Conservation (phyloP, 2,113 vertebrate species). For the Rattus rattus region DNA sequence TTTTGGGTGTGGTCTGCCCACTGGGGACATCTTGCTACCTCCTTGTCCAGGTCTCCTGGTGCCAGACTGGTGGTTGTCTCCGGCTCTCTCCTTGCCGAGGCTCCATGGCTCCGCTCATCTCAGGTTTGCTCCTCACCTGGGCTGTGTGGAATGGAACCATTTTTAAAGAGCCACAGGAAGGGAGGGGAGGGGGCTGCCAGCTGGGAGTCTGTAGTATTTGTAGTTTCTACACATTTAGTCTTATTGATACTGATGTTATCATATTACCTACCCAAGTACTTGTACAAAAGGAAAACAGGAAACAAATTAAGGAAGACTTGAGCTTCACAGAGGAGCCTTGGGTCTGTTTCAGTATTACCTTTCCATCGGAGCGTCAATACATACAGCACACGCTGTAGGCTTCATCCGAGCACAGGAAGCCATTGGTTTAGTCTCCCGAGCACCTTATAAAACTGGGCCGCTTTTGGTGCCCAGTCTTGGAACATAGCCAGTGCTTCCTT, state of each 20-base stretch:
- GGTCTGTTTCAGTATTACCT: background rate
- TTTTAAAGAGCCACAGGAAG: slow-evolving; percentile 33
- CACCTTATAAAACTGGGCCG: background rate
- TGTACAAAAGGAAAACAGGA: background rate
- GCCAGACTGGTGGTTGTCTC: background rate
- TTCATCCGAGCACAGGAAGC: background rate
- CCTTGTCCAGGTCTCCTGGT: too few species aligned
- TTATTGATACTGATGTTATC: background rate
- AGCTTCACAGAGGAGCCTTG: background rate
- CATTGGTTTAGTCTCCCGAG: background rate
- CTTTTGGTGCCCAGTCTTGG: background rate
- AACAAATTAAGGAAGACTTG: background rate
- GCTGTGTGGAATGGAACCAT: background rate
- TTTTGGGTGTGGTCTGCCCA: background rate
- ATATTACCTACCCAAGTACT: background rate
- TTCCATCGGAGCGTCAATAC: background rate
- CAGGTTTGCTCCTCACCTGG: background rate
- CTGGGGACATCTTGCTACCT: too few species aligned
- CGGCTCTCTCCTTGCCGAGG: background rate
- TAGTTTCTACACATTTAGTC: background rate
- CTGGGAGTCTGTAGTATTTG: background rate
- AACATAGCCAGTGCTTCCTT: background rate
- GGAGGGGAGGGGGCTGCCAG: too few species aligned
- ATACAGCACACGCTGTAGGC: background rate
- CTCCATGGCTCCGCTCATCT: background rate